These are phyloP conservation scores for Astatoreochromis straeleni DNA, from an alignment of 2,113 vertebrate genomes.

Conservation along the genomic window DNA sequence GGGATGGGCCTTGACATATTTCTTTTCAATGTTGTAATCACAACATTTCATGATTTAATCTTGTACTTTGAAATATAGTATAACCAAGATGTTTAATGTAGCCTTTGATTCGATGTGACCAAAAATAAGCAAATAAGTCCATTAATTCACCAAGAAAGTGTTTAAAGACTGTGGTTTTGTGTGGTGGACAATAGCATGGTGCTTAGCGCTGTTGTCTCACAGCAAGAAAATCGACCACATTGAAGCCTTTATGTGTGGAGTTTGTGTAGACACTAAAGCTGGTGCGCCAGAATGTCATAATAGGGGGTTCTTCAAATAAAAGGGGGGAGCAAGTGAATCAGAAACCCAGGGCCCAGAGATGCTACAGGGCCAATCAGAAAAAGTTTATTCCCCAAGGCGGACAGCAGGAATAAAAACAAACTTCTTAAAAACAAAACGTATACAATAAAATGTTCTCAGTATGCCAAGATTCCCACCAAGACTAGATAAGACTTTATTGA, in stretches of 20 bases:
- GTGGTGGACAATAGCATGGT: not conserved
- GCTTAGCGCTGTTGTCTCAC: not conserved
- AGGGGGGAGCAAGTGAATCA: not conserved
- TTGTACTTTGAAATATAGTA: not conserved
- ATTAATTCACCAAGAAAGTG: not conserved
- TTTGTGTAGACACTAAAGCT: not conserved
- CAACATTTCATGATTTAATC: not conserved
- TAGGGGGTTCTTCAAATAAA: not conserved
- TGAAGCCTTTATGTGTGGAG: not conserved
- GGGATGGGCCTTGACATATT: not conserved
- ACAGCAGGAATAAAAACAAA: not conserved
- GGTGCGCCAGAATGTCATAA: not conserved
- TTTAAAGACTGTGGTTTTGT: not conserved
- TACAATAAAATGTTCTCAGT: not conserved
- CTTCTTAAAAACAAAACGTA: not conserved
- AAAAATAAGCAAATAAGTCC: not conserved
- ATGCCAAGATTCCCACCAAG: not conserved
- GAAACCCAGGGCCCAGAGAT: not conserved
- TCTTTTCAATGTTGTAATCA: not conserved
- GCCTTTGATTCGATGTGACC: not conserved
- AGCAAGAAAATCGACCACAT: not conserved
- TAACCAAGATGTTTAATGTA: not conserved
- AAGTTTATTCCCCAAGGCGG: rapidly evolving
- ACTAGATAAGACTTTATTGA: not conserved
- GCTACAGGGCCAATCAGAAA: not conserved